Conservation (phyloP, 2,797 vertebrate species). For the Anguilla anguilla region DNA sequence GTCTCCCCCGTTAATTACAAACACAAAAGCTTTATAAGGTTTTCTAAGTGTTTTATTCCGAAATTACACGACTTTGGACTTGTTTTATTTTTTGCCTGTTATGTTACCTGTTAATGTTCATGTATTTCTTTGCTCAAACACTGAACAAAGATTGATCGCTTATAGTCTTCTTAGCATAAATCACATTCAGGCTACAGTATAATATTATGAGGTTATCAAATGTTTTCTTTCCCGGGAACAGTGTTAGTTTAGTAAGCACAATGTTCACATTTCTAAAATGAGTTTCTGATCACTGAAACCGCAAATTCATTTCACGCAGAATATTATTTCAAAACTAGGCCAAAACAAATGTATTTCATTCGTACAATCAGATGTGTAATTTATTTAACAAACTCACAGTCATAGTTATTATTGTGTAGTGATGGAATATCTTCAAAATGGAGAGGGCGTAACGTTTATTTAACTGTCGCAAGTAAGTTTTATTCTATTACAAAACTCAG, state of each 20-base stretch:
- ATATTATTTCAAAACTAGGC: neutral
- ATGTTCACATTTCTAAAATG: neutral
- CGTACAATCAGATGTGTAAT: conserved; percentile 21
- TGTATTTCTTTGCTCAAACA: neutral
- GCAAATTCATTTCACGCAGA: neutral
- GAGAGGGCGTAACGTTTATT: conserved; percentile 21
- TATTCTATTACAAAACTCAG: conserved; percentile 52
- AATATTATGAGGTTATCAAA: neutral
- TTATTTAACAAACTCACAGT: conserved; percentile 18
- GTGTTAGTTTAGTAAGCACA: neutral
- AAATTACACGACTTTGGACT: neutral
- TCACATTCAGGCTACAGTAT: neutral
- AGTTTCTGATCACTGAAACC: neutral
- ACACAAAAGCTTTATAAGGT: neutral
- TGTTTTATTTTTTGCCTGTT: neutral
- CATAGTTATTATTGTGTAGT: conserved; percentile 11
- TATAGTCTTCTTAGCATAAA: neutral
- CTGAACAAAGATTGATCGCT: neutral
- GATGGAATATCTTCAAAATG: conserved; percentile 7
- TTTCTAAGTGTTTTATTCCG: neutral
- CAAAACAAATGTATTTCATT: neutral
- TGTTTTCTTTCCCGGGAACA: neutral
- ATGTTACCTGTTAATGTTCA: neutral
- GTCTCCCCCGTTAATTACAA: neutral
- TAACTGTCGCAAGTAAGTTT: conserved; percentile 45